phyloP scores from a whole-genome alignment of 2,888 invertebrate genomes.

The Sussaba pulchella region DNA sequence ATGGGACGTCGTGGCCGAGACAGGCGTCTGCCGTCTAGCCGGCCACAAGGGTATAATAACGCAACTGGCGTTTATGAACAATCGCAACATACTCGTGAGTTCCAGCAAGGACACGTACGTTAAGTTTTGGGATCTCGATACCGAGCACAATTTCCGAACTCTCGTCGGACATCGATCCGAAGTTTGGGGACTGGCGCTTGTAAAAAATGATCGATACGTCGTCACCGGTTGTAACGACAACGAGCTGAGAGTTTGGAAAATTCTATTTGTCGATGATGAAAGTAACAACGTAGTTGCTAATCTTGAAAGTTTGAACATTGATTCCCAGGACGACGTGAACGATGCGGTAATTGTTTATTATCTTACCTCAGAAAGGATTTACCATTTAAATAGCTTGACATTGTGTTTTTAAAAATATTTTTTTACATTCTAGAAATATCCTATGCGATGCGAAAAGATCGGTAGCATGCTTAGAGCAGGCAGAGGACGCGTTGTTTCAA shows the following conservation, averaged over 20 bases:
- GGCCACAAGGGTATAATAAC: conserved; percentile 97
- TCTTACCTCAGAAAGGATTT: conserved; percentile 4
- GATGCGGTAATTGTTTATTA: conserved; percentile 84
- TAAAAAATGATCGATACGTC: conserved; percentile 92
- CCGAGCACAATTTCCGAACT: conserved; percentile 98
- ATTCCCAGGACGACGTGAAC: conserved; percentile 85
- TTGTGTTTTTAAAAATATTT: conserved; percentile 9
- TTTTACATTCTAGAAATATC: conserved; percentile 84
- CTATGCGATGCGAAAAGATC: conserved; percentile 90
- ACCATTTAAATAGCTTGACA: too few species aligned
- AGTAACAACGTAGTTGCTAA: conserved; percentile 82
- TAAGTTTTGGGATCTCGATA: conserved; percentile 98
- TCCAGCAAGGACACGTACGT: conserved; percentile 97
- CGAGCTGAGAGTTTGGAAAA: conserved; percentile 93
- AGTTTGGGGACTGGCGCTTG: conserved; percentile 93
- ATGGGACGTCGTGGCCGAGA: conserved; percentile 97
- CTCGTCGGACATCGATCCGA: conserved; percentile 95
- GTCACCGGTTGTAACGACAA: conserved; percentile 95
- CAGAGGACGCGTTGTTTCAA: conserved; percentile 91
- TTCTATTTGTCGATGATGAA: conserved; percentile 86
- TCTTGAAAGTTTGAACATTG: conserved; percentile 85
- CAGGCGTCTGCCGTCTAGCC: conserved; percentile 94
- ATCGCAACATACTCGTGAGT: conserved; percentile 90
- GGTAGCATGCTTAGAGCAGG: conserved; percentile 93
- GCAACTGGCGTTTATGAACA: conserved; percentile 90